A percentile compares a stretch with the other conserved stretches of the same genome.
Evolutionary conservation across 2,888 invertebrate species (phyloP).

Genomic region (Cactoblastis cactorum): DNA sequence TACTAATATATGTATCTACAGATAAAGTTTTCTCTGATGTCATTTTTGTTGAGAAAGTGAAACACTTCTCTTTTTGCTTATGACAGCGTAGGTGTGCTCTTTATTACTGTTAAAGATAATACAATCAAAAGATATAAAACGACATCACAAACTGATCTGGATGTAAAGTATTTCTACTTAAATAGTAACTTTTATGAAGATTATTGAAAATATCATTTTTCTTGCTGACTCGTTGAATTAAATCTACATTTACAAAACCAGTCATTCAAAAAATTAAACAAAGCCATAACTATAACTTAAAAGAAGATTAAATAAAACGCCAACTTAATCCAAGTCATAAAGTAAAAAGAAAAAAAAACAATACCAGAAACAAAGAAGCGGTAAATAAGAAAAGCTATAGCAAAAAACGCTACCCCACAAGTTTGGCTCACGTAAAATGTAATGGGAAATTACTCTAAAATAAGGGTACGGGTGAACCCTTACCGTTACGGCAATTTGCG

Average conservation of each 20-base stretch:
- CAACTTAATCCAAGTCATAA: slow-evolving; percentile 6
- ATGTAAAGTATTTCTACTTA: no score
- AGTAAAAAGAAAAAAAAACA: neutral
- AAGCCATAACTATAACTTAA: neutral
- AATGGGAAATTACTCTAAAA: slow-evolving; percentile 75
- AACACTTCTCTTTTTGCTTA: neutral
- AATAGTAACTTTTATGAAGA: no score
- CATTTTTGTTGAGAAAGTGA: neutral
- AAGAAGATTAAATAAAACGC: neutral
- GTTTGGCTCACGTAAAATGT: slow-evolving; percentile 65
- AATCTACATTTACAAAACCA: no score
- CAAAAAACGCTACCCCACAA: slow-evolving; percentile 61
- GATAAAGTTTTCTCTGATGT: slow-evolving; percentile 2
- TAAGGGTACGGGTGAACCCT: slow-evolving; percentile 55
- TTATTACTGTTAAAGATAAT: neutral
- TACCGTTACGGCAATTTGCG: slow-evolving; percentile 70
- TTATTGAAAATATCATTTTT: neutral
- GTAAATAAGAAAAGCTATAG: slow-evolving; percentile 29
- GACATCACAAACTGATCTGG: neutral
- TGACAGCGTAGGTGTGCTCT: neutral
- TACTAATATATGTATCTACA: neutral
- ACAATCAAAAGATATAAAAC: neutral
- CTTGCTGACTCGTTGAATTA: no score
- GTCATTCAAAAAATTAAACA: no score
- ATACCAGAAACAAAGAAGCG: slow-evolving; percentile 11